A percentile compares a stretch with the other conserved stretches of the same genome.
Evolutionary conservation across 2,797 vertebrate genomes (phyloP).

Genomic region (Neosilurus mollespiculum): DNA sequence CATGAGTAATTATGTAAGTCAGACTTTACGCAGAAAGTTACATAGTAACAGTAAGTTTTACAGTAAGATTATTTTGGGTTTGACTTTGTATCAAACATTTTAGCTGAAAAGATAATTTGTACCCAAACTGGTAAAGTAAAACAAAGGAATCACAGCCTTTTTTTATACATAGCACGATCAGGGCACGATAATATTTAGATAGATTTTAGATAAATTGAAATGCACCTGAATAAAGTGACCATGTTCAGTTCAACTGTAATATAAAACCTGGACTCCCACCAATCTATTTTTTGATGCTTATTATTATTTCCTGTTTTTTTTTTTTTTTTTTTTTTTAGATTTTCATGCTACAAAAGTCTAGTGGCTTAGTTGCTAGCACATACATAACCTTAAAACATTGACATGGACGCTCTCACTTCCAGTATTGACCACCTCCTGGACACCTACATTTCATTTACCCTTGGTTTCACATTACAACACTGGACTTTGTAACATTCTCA

Average conservation of each 20-base stretch:
- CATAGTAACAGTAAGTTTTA: background rate
- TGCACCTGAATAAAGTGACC: background rate
- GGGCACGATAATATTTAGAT: background rate
- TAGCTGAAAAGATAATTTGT: background rate
- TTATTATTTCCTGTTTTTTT: background rate
- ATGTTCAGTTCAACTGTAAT: background rate
- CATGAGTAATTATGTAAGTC: background rate
- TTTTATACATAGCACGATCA: background rate
- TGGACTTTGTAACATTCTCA: too few relatives aligned
- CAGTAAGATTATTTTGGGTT: background rate
- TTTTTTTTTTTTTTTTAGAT: too few relatives aligned
- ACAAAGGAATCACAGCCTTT: background rate
- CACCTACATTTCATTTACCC: too few relatives aligned
- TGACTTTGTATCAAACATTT: background rate
- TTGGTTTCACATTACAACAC: too few relatives aligned
- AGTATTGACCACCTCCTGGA: too few relatives aligned
- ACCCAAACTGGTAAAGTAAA: background rate
- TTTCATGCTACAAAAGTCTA: too few relatives aligned
- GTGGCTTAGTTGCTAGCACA: too few relatives aligned
- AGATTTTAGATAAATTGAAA: background rate
- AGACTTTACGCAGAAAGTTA: background rate
- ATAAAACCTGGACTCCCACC: background rate
- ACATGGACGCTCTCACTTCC: too few relatives aligned
- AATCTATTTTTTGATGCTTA: background rate
- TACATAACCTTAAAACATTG: too few relatives aligned